Base-by-base conservation (phyloP, 2,888 invertebrate species). In the Lordiphosa andalusiaca region DNA sequence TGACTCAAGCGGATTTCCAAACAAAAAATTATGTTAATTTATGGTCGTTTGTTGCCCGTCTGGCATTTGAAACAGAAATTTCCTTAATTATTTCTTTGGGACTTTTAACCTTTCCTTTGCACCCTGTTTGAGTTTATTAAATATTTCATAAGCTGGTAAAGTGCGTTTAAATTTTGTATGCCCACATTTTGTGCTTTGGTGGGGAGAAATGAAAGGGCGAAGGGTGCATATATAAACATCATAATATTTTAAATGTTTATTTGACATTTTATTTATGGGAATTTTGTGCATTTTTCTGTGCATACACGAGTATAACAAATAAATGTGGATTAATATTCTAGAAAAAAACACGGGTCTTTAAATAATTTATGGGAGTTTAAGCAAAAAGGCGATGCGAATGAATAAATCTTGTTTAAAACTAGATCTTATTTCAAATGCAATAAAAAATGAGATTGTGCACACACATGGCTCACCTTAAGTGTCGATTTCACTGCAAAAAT, bases 1-100 rank as follows among this genome's bases (percentile, higher is more conserved):
- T 62, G 48, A 52, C 37, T 53, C 54, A 65, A 73, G 65, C 61
- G 49, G 67, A 47, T 68, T 70, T 61, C 12, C 9, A 6, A 19
- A 35, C 36, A 57, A 57, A 46, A 50, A 50, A 46, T 46, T 56
- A 65, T 59, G 59, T 57, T 66, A 64, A 65, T 58, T 65, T 53
- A 38, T 38, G 35, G 41, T 42, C 2, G 51, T 13, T 40, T 36
- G 12, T 19, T 35, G 9, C 3, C 30, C 9, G 13, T 30, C 10
- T 25, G 46, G 44, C 33, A 44, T 33, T 55, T 47, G 38, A 30
- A 30, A 10, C 21, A 5, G 23, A 36, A 57, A 37, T 44, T 63
- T 21, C 16, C 19, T 44, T 62, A 23, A 58, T 62, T 60, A 52
- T 69, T 46, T 54, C 23, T 38, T 50, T n/a, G 39, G 53, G 50